phyloP scores from a whole-genome alignment of 2,797 vertebrate species.

The Tokudaia tokunoshimensis region DNA sequence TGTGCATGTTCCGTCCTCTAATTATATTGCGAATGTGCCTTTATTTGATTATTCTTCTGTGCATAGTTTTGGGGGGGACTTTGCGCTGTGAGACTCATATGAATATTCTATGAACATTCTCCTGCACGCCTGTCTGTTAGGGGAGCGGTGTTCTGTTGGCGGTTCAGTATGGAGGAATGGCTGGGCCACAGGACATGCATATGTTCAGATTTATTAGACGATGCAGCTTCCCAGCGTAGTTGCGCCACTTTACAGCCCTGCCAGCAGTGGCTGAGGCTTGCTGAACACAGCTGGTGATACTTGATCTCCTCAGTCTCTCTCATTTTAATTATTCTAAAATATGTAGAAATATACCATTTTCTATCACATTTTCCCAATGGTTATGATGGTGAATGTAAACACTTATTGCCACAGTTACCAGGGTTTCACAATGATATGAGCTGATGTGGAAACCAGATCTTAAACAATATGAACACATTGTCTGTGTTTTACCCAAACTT shows the following conservation, averaged over 20 bases:
- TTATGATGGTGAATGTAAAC: background rate
- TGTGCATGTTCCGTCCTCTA: background rate
- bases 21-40: background rate
- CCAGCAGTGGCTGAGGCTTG: background rate
- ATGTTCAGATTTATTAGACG: background rate
- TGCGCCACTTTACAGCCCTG: background rate
- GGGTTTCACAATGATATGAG: background rate
- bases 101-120: background rate
- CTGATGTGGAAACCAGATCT: background rate
- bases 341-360: background rate
- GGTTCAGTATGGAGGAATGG: background rate
- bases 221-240: background rate
- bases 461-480: background rate
- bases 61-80: background rate
- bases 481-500: background rate
- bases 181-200: background rate
- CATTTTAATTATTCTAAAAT: constrained; percentile 15
- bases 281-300: background rate
- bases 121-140: background rate
- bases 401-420: background rate
- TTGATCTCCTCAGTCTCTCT: background rate
- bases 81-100: background rate
- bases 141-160: background rate
- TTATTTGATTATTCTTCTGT: background rate
- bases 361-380: background rate